Evolutionary conservation across 2,888 invertebrate species (phyloP), one percentile per base, ranked within the genome.

Genomic region (Pantelozetes paolii): DNA sequence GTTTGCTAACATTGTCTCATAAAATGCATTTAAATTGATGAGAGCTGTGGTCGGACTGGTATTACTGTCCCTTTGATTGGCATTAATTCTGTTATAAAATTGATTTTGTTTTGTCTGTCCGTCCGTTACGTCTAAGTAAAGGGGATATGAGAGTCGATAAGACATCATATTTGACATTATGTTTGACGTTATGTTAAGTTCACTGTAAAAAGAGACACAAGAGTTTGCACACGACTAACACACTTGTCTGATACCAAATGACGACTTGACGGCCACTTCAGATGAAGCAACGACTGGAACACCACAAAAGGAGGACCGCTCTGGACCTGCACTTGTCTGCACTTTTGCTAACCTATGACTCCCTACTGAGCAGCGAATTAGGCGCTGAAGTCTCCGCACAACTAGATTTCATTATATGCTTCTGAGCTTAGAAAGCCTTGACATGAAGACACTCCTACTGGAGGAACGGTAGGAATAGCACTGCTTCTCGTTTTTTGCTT

Each of bases 391-490:
- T 57, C 57, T 57, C 9, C 5, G 26, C 57, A 26, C 57, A 26
- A 26, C 57, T 26, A 40, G 40, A 40, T 50, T 50, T 50, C n/a
- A 50, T 50, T 50, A 18, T 50, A 50, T 11, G 50, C 50, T 50
- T 18, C 8, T 6, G 5, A 50, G 50, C 50, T 50, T 20, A 11
- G 50, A 50, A 18, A 50, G 11, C 50, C 9, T 50, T 50, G 50
- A 11, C 50, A 57, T 28, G 57, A 57, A 57, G 57, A 57, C 57
- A 57, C 57, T 57, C 57, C 57, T 57, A 57, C 26, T 26, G 57
- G 57, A 57, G 57, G 57, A 57, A n/a, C n/a, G n/a, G n/a, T n/a
- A n/a, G n/a, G n/a, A n/a, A n/a, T n/a, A n/a, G n/a, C n/a, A n/a
- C n/a, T n/a, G n/a, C n/a, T n/a, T n/a, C n/a, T n/a, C n/a, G n/a